Evolutionary conservation across 2,113 vertebrate species (phyloP).

Genomic region (Urocolius indicus): DNA sequence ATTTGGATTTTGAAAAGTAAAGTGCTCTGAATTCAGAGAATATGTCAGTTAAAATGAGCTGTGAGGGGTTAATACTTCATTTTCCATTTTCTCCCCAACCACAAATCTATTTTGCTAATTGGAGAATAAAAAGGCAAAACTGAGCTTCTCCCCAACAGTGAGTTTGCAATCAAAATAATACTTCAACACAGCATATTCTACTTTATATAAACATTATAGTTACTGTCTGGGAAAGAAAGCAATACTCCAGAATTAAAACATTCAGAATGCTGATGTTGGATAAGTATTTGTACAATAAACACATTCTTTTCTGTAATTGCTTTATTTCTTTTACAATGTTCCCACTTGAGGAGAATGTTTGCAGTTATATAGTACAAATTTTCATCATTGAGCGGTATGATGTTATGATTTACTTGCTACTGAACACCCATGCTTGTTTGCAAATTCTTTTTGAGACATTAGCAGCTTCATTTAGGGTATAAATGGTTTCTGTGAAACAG

Average conservation of each 20-base stretch:
- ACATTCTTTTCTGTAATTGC: background rate
- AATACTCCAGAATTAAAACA: background rate
- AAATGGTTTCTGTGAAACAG: background rate
- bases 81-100: background rate
- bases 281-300: background rate
- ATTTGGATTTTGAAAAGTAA: background rate
- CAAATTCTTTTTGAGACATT: background rate
- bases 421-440: background rate
- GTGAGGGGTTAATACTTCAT: background rate
- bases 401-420: background rate
- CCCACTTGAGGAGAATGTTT: background rate
- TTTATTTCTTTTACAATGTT: background rate
- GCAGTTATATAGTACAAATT: background rate
- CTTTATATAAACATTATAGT: background rate
- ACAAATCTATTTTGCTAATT: background rate
- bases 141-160: background rate
- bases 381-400: background rate
- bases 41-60: background rate
- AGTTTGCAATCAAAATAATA: background rate
- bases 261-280: conserved; percentile 7
- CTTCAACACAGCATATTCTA: background rate
- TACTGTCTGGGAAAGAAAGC: background rate
- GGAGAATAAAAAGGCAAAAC: background rate
- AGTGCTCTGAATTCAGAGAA: background rate
- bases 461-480: background rate